phyloP scores from a whole-genome alignment of 2,797 vertebrate genomes.

The Myotis vivesi region DNA sequence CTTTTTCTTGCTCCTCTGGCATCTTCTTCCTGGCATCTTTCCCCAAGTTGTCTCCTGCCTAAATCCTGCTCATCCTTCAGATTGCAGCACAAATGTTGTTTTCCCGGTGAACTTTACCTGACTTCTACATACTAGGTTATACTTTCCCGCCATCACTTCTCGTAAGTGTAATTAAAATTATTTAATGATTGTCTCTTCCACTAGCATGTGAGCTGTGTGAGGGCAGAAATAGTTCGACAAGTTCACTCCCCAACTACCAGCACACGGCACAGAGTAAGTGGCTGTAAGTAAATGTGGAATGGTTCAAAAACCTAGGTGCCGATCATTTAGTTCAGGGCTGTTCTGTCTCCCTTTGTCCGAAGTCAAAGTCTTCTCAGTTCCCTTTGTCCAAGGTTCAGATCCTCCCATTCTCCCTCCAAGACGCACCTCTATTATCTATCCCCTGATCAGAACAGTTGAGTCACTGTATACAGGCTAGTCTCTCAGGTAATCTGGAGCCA shows the following conservation, averaged over 20 bases:
- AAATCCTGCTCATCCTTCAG: background rate
- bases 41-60: background rate
- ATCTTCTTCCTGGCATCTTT: background rate
- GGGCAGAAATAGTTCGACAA: background rate
- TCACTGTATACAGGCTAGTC: background rate
- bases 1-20: background rate
- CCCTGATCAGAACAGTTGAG: background rate
- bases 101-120: background rate
- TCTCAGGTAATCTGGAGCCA: background rate
- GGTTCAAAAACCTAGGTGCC: background rate
- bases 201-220: background rate
- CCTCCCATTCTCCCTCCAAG: background rate
- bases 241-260: background rate
- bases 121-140: background rate
- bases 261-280: background rate
- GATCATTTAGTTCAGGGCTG: background rate
- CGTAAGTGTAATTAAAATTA: background rate
- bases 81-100: background rate
- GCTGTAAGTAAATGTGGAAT: background rate
- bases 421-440: background rate
- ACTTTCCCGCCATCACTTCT: background rate
- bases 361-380: background rate
- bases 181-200: background rate
- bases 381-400: background rate
- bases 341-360: background rate